A percentile compares a stretch with the other conserved stretches of the same genome.
Evolutionary conservation across 2,888 invertebrate genomes (phyloP).

Genomic region (Melanchra persicariae): DNA sequence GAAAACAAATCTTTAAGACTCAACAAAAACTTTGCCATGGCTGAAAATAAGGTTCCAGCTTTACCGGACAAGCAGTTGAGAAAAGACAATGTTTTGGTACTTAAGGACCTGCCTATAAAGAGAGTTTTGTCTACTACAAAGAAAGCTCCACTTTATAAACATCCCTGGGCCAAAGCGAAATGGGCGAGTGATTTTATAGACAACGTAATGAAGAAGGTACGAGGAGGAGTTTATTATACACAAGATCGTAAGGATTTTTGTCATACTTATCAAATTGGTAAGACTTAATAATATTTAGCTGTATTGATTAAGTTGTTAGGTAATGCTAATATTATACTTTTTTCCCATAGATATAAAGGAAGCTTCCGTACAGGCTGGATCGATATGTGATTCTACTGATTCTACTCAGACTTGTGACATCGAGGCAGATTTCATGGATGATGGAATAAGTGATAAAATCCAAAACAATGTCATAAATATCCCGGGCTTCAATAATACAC

Average conservation of each 20-base stretch:
- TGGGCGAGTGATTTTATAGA: conserved; percentile 85
- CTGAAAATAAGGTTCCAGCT: conserved; percentile 48
- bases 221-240: conserved; percentile 81
- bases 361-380: conserved; percentile 72
- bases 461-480: conserved; percentile 61
- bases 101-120: conserved; percentile 9
- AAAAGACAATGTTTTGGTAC: conserved; percentile 22
- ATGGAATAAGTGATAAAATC: conserved; percentile 49
- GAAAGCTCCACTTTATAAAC: conserved; percentile 42
- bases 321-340: background rate
- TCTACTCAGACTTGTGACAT: conserved; percentile 36
- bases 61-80: conserved; percentile 3
- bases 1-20: conserved; percentile 5
- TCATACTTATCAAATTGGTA: conserved; percentile 51
- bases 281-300: conserved; percentile 30
- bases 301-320: background rate
- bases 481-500: conserved; percentile 77
- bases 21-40: conserved; percentile 8
- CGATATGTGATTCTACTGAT: conserved; percentile 18
- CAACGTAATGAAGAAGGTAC: conserved; percentile 83
- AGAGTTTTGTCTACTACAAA: conserved; percentile 9
- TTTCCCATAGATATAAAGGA: conserved; percentile 63
- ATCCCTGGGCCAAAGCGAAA: conserved; percentile 79
- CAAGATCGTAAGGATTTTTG: conserved; percentile 67
- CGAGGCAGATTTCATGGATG: conserved; percentile 40